A percentile compares a stretch with the other conserved stretches of the same genome.
phyloP scores from a whole-genome alignment of 64 coral and sea anemone genomes.

The Catalaphyllia jardinei region DNA sequence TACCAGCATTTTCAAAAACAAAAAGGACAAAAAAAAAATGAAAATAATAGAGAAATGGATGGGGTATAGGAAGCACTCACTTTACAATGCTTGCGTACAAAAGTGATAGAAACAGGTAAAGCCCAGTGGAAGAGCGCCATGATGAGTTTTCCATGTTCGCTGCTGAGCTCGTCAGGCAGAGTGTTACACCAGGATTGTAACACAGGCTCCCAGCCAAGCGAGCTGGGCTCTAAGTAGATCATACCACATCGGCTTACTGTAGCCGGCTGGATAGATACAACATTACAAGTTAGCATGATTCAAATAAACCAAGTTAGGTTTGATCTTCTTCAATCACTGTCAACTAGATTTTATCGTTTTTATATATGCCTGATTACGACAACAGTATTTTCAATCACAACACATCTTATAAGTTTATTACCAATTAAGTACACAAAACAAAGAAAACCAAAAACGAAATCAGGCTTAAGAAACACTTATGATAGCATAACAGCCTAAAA shows the following conservation, averaged over 20 bases:
- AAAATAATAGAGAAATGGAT: background rate
- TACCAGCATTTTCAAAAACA: no score
- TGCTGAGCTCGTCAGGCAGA: constrained; percentile 53
- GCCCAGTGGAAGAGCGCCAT: constrained; percentile 87
- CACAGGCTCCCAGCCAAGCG: constrained; percentile 92
- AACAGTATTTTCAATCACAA: no score
- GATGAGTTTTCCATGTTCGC: constrained; percentile 78
- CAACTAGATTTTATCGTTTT: no score
- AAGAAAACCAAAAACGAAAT: no score
- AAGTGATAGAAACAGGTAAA: constrained; percentile 75
- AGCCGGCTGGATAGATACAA: constrained; percentile 63
- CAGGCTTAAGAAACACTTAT: no score
- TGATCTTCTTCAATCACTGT: no score
- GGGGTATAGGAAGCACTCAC: constrained; percentile 35
- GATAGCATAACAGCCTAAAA: no score
- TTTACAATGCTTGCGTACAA: constrained; percentile 97
- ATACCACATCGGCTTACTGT: constrained; percentile 98
- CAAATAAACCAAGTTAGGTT: background rate
- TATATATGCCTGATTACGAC: no score
- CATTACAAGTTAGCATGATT: background rate
- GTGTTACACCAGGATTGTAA: constrained; percentile 88
- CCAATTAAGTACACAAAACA: no score
- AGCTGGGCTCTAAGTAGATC: constrained; percentile 96
- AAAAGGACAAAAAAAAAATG: no score
- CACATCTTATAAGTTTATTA: no score